phyloP scores from a whole-genome alignment of 2,888 invertebrate genomes.

The Sceliomorpha sp. region DNA sequence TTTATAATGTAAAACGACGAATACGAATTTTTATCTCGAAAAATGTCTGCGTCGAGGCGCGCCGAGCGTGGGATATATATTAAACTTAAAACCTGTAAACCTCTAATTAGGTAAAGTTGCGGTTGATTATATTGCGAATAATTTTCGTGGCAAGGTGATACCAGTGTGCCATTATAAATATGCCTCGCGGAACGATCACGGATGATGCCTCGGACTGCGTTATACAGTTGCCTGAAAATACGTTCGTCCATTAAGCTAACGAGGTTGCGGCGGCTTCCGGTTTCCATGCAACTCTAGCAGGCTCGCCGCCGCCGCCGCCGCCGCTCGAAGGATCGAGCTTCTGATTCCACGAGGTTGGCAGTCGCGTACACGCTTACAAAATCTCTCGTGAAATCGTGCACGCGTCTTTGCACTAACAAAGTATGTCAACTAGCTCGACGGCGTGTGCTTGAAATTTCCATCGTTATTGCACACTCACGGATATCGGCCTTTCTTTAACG shows the following conservation, averaged over 20 bases:
- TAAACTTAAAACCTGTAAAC: too few species aligned
- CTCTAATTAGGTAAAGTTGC: too few species aligned
- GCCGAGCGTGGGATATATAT: too few species aligned
- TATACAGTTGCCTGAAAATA: slow-evolving; percentile 51
- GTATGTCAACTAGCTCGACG: slow-evolving; percentile 1
- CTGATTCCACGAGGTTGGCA: slow-evolving; percentile 11
- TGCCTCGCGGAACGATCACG: slow-evolving; percentile 4
- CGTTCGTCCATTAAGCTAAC: slow-evolving; percentile 63
- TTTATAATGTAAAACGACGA: too few species aligned
- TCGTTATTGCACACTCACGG: too few species aligned
- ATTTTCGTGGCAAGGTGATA: slow-evolving; percentile 12
- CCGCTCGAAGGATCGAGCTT: slow-evolving; percentile 28
- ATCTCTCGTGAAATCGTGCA: slow-evolving; percentile 11
- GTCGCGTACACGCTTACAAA: slow-evolving; percentile 10
- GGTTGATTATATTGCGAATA: slow-evolving; percentile 16
- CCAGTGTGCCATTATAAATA: slow-evolving; percentile 7
- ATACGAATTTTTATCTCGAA: too few species aligned
- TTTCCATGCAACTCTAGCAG: slow-evolving; percentile 46
- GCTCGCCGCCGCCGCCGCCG: slow-evolving; percentile 6
- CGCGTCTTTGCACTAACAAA: slow-evolving; percentile 3
- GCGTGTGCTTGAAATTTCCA: neutral
- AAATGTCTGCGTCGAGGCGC: too few species aligned
- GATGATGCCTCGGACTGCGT: slow-evolving; percentile 28
- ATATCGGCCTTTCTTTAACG: too few species aligned
- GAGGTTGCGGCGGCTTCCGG: slow-evolving; percentile 56